These are phyloP conservation scores for Odocoileus hemionus DNA, from an alignment of 2,113 vertebrate genomes.

Conservation along the genomic window DNA sequence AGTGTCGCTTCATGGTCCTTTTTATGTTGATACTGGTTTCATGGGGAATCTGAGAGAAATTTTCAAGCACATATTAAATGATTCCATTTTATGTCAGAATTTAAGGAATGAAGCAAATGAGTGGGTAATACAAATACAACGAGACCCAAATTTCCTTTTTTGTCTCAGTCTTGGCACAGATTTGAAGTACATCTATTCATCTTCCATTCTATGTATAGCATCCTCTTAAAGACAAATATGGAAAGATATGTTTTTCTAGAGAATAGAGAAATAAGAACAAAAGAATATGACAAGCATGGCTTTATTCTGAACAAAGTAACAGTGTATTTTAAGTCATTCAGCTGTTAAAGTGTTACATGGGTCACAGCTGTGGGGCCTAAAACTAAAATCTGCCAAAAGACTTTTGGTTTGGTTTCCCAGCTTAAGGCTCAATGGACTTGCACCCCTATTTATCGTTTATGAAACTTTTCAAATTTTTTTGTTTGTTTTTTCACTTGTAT, in stretches of 20 bases:
- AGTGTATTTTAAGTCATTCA: slow-evolving; percentile 22
- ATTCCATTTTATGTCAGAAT: slow-evolving; percentile 32
- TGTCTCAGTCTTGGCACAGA: slow-evolving; percentile 7
- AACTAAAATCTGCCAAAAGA: background rate
- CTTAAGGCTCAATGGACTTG: background rate
- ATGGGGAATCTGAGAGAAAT: background rate
- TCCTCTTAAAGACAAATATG: background rate
- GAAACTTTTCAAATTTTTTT: background rate
- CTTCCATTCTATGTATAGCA: slow-evolving; percentile 7
- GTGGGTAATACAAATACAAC: background rate
- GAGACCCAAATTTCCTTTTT: slow-evolving; percentile 11
- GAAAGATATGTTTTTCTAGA: background rate
- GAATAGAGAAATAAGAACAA: background rate
- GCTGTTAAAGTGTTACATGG: background rate
- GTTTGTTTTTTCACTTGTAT: background rate
- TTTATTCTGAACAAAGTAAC: slow-evolving; percentile 17
- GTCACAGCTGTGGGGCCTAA: background rate
- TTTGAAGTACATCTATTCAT: background rate
- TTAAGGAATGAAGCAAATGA: slow-evolving; percentile 7
- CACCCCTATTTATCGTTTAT: background rate
- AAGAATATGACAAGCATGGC: background rate
- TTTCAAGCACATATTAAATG: slow-evolving; percentile 1
- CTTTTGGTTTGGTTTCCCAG: background rate
- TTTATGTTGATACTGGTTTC: background rate
- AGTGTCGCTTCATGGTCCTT: background rate